phyloP scores from a whole-genome alignment of 2,113 vertebrate species.

The Loxodonta africana region DNA sequence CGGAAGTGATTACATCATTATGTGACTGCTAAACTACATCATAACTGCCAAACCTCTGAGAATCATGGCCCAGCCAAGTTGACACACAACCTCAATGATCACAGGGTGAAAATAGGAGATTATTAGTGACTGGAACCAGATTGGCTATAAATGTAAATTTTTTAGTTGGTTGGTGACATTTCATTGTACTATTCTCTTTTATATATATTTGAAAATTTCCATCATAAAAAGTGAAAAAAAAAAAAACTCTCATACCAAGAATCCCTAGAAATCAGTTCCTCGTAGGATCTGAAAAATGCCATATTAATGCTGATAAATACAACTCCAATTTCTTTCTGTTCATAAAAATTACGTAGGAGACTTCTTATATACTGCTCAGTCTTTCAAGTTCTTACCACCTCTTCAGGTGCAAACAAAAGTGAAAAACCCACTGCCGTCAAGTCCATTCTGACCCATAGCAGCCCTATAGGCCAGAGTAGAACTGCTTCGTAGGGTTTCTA shows the following conservation, averaged over 20 bases:
- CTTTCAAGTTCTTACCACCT: background rate
- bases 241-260: background rate
- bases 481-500: no score
- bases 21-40: no score
- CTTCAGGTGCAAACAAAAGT: background rate
- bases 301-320: background rate
- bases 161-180: background rate
- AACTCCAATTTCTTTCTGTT: background rate
- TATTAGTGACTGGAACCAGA: background rate
- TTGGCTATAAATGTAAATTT: background rate
- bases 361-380: background rate
- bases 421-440: no score
- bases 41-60: no score
- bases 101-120: background rate
- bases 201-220: background rate
- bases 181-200: background rate
- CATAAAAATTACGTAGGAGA: conserved; percentile 8
- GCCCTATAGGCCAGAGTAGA: no score
- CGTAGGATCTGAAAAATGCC: background rate
- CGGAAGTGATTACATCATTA: no score
- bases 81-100: no score
- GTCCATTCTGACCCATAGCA: no score
- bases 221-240: background rate
- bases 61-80: no score
- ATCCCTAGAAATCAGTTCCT: background rate